These are phyloP conservation scores for Amphiprion ocellaris DNA, from an alignment of 2,113 vertebrate species.

Conservation along the genomic window DNA sequence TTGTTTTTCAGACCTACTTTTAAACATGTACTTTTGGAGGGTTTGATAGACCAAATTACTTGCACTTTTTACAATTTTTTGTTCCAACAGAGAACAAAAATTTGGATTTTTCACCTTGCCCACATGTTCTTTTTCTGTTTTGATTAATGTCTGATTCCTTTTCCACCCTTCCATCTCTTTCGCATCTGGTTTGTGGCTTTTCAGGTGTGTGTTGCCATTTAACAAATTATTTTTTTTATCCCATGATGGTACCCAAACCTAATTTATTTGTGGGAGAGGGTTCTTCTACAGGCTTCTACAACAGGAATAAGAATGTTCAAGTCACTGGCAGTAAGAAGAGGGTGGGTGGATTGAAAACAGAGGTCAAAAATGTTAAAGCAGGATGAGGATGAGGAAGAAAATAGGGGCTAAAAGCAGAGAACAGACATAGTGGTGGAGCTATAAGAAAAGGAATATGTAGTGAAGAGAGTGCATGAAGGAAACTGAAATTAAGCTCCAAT, in stretches of 20 bases:
- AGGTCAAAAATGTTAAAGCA: constrained; percentile 58
- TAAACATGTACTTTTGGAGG: too few species aligned
- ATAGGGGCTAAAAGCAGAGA: constrained; percentile 6
- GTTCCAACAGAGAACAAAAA: too few species aligned
- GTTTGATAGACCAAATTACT: too few species aligned
- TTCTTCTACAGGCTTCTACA: neutral
- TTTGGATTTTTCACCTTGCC: too few species aligned
- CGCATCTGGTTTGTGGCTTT: neutral
- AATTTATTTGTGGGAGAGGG: constrained; percentile 22
- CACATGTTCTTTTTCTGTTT: constrained; percentile 26
- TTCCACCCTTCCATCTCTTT: neutral
- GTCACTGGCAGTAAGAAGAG: constrained; percentile 46
- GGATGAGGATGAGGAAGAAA: constrained; percentile 26
- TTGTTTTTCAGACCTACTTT: too few species aligned
- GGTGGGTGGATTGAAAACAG: constrained; percentile 25
- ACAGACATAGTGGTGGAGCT: constrained; percentile 1
- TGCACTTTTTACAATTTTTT: too few species aligned
- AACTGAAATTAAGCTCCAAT: constrained; percentile 26
- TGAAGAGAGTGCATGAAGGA: constrained; percentile 18
- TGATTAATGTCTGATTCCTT: constrained; percentile 3
- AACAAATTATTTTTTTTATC: constrained; percentile 42
- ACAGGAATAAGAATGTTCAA: constrained; percentile 63
- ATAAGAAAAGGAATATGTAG: constrained; percentile 9
- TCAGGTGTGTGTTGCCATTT: constrained; percentile 32
- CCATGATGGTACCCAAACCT: constrained; percentile 2